Conservation (phyloP, 37 sponge, comb jelly and placozoan species). For the Hexactinellida sp. region DNA sequence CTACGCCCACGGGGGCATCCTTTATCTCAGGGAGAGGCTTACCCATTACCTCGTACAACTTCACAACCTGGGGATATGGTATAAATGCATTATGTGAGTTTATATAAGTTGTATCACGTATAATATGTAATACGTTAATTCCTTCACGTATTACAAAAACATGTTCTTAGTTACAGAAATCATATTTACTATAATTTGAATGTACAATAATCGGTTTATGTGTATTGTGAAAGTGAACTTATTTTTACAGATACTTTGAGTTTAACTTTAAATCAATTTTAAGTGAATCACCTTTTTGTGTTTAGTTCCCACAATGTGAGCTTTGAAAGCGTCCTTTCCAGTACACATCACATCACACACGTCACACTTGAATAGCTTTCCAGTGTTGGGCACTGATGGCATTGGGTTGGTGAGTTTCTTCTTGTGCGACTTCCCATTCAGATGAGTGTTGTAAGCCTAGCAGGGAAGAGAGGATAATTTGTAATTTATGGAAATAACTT, state of each 20-base stretch:
- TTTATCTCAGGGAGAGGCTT: constrained; percentile 69
- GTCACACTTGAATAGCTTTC: constrained; percentile 42
- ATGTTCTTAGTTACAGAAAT: too few species aligned
- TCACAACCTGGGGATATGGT: constrained; percentile 24
- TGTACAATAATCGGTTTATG: too few species aligned
- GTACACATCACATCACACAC: constrained; percentile 74
- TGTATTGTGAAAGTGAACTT: too few species aligned
- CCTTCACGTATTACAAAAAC: too few species aligned
- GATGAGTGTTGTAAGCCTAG: constrained; percentile 71
- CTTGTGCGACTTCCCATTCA: constrained; percentile 77
- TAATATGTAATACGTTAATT: too few species aligned
- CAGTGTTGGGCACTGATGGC: background rate
- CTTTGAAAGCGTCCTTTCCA: constrained; percentile 61
- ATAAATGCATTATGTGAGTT: background rate
- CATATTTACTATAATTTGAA: too few species aligned
- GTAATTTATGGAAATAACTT: background rate
- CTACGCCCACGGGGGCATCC: background rate
- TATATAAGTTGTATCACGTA: too few species aligned
- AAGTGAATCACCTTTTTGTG: constrained; percentile 84
- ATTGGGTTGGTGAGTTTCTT: constrained; percentile 39
- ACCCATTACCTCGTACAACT: constrained; percentile 49
- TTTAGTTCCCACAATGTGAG: constrained; percentile 67
- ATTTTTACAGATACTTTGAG: too few species aligned
- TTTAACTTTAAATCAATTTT: too few species aligned
- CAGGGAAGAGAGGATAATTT: background rate